Evolutionary conservation across 2,888 invertebrate genomes (phyloP).

Genomic region (Melanotus villosus): DNA sequence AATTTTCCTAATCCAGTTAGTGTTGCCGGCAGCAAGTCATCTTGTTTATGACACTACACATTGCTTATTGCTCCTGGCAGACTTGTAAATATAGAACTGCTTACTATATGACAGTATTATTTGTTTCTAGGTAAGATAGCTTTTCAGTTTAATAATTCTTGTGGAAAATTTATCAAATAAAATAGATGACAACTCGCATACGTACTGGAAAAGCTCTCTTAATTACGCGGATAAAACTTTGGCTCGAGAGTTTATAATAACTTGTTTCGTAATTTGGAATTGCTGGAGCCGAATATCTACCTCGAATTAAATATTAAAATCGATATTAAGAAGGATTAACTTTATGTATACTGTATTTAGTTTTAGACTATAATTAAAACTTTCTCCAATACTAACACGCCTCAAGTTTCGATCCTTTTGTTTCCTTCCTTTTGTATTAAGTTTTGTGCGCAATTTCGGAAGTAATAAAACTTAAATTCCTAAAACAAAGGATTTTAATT

Average conservation of each 20-base stretch:
- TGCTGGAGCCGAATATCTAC: background rate
- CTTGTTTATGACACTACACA: background rate
- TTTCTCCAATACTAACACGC: too few species aligned
- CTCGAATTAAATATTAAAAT: background rate
- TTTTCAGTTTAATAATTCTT: constrained; percentile 3
- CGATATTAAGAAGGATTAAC: background rate
- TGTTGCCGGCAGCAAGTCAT: background rate
- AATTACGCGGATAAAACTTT: constrained; percentile 9
- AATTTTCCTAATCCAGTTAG: constrained; percentile 6
- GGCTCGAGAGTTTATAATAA: constrained; percentile 5
- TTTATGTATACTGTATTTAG: background rate
- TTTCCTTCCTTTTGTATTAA: too few species aligned
- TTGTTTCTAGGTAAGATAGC: background rate
- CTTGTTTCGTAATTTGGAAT: constrained; percentile 12
- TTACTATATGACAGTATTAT: background rate
- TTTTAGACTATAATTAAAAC: too few species aligned
- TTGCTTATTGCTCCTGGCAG: constrained; percentile 14
- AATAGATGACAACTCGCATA: constrained; percentile 9
- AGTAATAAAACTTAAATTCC: too few species aligned
- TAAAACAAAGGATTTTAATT: too few species aligned
- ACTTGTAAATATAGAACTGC: constrained; percentile 7
- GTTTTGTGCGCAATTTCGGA: too few species aligned
- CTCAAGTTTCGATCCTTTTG: too few species aligned
- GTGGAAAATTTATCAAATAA: background rate
- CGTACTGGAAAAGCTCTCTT: background rate